Evolutionary conservation across 1,140 invertebrate genomes (phyloP), one percentile per base, ranked within the genome.

Genomic region (Drosophila ohnishii): DNA sequence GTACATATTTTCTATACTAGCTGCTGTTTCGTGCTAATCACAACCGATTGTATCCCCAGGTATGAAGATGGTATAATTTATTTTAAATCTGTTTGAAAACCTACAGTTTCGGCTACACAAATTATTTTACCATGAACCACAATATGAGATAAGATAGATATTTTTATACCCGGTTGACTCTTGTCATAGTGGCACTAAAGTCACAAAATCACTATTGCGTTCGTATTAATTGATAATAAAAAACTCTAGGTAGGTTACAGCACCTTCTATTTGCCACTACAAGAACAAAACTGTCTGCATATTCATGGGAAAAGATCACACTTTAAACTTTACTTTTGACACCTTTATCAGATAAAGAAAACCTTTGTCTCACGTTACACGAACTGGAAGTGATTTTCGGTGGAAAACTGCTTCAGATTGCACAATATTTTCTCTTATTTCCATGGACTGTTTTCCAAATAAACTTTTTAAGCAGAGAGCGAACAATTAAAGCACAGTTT

Each of bases 281-380:
- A 51, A 34, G 28, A 35, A 34, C 28, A 51, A 16, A 28, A 51
- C 34, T 16, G 19, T 51, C 30, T 13, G 11, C 3, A 16, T 11
- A 50, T 19, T 32, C 50, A 19, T 19, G 6, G 16, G 16, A 22
- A 51, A 35, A 53, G 6, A 9, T 53, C 11, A 19, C 16, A 53
- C 50, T 22, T 13, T 48, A 8, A 19, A 34, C 30, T 22, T 19
- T 22, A 53, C 4, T 14, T 53, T 53, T 53, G 32, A 53, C 32
- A 53, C 32, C 16, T 50, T 35, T 53, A 6, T 4, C 19, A 53
- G 32, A 53, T 14, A 53, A 53, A 35, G 16, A 35, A 53, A 53
- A 22, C 13, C 32, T 6, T 19, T 53, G 32, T 53, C 30, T 37
- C 32, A 14, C 32, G 6, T 22, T 22, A 22, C 19, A 14, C 13